Conservation (phyloP, 2,888 invertebrate species). For the Girardia tigrina region DNA sequence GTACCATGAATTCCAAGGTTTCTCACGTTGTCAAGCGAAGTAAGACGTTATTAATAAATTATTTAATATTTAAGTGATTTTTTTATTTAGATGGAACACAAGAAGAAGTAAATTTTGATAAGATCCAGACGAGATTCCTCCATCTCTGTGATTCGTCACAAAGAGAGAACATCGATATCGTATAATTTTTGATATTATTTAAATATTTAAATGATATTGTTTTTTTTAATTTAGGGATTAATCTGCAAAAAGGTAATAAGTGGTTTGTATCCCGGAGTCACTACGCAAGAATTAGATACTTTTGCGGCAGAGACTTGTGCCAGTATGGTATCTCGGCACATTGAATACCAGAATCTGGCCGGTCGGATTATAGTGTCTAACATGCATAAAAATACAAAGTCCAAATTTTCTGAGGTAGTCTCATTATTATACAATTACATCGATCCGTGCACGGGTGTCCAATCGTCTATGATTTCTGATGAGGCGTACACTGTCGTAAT, state of each 20-base stretch:
- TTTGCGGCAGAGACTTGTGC: slow-evolving; percentile 94
- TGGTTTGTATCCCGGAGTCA: slow-evolving; percentile 86
- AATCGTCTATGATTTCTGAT: slow-evolving; percentile 72
- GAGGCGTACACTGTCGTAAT: slow-evolving; percentile 55
- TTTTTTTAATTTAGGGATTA: slow-evolving; percentile 42
- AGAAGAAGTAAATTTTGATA: slow-evolving; percentile 86
- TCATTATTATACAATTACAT: slow-evolving; percentile 64
- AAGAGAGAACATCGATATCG: slow-evolving; percentile 87
- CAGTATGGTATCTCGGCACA: slow-evolving; percentile 86
- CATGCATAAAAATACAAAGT: slow-evolving; percentile 91
- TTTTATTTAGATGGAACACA: slow-evolving; percentile 66
- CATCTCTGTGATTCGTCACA: slow-evolving; percentile 88
- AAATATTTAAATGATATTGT: too few species aligned
- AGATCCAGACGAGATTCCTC: slow-evolving; percentile 85
- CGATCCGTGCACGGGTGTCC: slow-evolving; percentile 61
- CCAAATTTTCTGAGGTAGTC: slow-evolving; percentile 80
- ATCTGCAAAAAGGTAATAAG: slow-evolving; percentile 66
- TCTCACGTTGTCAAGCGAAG: neutral
- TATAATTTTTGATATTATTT: slow-evolving; percentile 51
- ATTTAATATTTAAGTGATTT: neutral
- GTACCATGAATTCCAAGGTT: too few species aligned
- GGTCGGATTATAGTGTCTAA: slow-evolving; percentile 83
- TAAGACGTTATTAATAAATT: neutral
- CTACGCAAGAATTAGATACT: slow-evolving; percentile 88
- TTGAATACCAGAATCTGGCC: slow-evolving; percentile 68